Evolutionary conservation across 2,888 invertebrate species (phyloP), one percentile per base, ranked within the genome.

Genomic region (Zeuzera pyrina): DNA sequence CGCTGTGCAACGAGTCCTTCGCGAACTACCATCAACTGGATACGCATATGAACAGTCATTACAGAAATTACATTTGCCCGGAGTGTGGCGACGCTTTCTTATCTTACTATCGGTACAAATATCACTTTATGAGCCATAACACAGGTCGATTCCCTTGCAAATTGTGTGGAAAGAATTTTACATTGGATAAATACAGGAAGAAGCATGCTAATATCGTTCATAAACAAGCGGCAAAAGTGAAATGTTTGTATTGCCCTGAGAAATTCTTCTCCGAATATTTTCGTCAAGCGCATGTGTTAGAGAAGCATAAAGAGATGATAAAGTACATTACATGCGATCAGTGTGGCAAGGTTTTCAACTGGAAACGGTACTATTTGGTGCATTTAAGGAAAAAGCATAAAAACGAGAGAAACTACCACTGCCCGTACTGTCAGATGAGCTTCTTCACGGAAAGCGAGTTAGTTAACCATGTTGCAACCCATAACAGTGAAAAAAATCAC

Each of bases 291-390:
- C 79, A 79, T 26, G 42, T 64, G 0, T 3, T 54, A 0, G 44
- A 57, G 0, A 7, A 30, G 0, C 79, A 79, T 12, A 41, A 42
- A 0, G 70, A 70, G 0, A 57, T 55, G 21, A 37, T 67, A 0
- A 60, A 57, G 15, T 25, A 32, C 0, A 45, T 47, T 0, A 57
- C 53, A 0, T 85, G 85, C 14, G 70, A 72, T 3, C 22, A 64
- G 0, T 85, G 85, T 19, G 72, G 71, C 0, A 68, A 69, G 2
- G 41, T 41, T 0, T 86, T 81, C 28, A 66, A 69, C 1, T 84
- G 78, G 63, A 57, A 63, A 0, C 67, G 70, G 1, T 71, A 77
- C 23, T 83, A 76, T 2, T 38, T 63, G 3, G 51, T 54, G 0
- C 86, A 86, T 36, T 54, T 81, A 49, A 48, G 59, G 2, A 61